Evolutionary conservation across 2,888 invertebrate species (phyloP), one percentile per base, ranked within the genome.

Genomic region (Gymnocheta viridis): DNA sequence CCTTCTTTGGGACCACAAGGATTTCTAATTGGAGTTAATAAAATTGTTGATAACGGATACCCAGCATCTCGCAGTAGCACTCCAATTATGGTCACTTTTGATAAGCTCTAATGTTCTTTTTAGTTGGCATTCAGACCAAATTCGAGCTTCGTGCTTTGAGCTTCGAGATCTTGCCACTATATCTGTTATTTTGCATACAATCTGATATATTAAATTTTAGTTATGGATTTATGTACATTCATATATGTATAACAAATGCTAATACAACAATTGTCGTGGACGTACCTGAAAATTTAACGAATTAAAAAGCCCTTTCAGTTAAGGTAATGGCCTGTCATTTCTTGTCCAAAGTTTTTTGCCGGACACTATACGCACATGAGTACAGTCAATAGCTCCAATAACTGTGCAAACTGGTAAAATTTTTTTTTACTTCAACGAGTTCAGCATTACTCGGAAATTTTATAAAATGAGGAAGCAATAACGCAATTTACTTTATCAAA

Each of bases 131-230:
- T 64, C 64, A 27, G 64, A 44, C 64, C 64, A 64, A 44, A 79
- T 79, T 69, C 58, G 35, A 5, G 74, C 70, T 24, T 83, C 80
- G 24, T 83, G 76, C 9, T 38, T 64, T 62, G 70, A 79, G 7
- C 78, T 79, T 35, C 79, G 78, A 49, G 78, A 82, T 32, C 82
- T 72, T 29, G 82, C 82, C 6, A 82, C 82, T 38, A 82, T 78
- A 24, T 83, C 79, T 14, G 51, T 10, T 49, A 83, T 83, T 51
- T 74, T 79, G 62, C 51, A 83, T 17, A 83, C 82, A 69, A 83
- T 79, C 70, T 79, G 66, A 49, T 14, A 41, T 32, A 64, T 24
- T 38, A 17, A 32, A 12, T n/a, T 35, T 24, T 17, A 17, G n/a
- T n/a, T n/a, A 24, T 7, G 32, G 4, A 56, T 29, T 32, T n/a